These are phyloP conservation scores for Schizopygopsis malacanthus DNA, from an alignment of 2,797 vertebrate species.

Conservation along the genomic window DNA sequence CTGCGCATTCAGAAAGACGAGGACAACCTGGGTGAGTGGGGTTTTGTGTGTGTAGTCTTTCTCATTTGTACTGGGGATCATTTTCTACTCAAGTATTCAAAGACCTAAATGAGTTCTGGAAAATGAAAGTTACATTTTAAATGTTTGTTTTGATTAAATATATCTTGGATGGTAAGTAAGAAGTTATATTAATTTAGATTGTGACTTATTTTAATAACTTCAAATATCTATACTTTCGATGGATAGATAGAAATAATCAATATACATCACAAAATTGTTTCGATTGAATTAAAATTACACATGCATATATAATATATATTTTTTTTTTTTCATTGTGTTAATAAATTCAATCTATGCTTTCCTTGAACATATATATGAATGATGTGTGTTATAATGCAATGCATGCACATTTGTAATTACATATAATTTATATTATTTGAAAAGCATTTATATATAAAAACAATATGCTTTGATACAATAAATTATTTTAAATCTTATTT, in stretches of 20 bases:
- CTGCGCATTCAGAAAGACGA: conserved; percentile 97
- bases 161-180: neutral
- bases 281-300: neutral
- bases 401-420: neutral
- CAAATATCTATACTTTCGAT: neutral
- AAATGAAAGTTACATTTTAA: neutral
- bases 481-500: too few relatives aligned
- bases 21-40: conserved; percentile 88
- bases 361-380: neutral
- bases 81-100: neutral
- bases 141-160: neutral
- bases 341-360: neutral
- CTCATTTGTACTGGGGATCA: neutral
- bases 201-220: neutral
- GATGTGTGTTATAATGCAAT: neutral
- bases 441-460: too few relatives aligned
- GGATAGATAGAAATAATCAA: neutral
- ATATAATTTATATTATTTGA: neutral
- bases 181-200: neutral
- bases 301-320: too few relatives aligned
- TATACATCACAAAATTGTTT: neutral
- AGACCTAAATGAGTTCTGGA: neutral
- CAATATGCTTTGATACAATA: neutral
- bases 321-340: neutral
- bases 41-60: neutral